phyloP scores from a whole-genome alignment of 2,888 invertebrate genomes.

The Leptinotarsa haldemani region DNA sequence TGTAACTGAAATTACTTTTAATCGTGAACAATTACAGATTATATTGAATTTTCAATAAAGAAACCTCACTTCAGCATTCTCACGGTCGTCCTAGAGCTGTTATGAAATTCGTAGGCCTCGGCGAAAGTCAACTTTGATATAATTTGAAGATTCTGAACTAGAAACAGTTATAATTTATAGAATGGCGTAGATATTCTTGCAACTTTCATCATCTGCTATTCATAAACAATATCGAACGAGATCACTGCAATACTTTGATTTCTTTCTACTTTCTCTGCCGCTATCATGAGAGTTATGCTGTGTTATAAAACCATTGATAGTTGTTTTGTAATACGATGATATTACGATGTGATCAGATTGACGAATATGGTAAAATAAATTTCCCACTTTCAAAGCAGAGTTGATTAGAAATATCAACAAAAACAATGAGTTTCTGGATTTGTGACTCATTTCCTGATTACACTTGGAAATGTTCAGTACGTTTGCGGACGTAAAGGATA shows the following conservation, averaged over 20 bases:
- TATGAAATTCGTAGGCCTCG: conserved; percentile 11
- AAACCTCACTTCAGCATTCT: conserved; percentile 24
- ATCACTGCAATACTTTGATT: not conserved
- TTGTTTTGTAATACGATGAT: too few species aligned
- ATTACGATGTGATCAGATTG: too few species aligned
- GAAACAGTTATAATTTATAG: conserved; percentile 1
- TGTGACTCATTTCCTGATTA: too few species aligned
- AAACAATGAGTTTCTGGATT: too few species aligned
- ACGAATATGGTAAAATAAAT: too few species aligned
- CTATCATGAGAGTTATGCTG: not conserved
- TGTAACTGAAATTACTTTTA: conserved; percentile 35
- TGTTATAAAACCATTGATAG: not conserved
- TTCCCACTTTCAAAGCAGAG: too few species aligned
- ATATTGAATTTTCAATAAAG: conserved; percentile 37
- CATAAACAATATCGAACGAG: conserved; percentile 19
- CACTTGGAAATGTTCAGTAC: too few species aligned
- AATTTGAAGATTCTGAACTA: conserved; percentile 11
- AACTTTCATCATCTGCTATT: conserved; percentile 12
- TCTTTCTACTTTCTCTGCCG: conserved; percentile 12
- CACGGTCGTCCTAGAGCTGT: conserved; percentile 16
- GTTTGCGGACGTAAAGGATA: too few species aligned
- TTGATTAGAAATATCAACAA: too few species aligned
- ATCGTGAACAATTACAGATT: conserved; percentile 40
- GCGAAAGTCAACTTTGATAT: conserved; percentile 16
- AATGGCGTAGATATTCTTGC: not conserved